Evolutionary conservation across 2,113 vertebrate species (phyloP).

Genomic region (cattle (Bos taurus)): DNA sequence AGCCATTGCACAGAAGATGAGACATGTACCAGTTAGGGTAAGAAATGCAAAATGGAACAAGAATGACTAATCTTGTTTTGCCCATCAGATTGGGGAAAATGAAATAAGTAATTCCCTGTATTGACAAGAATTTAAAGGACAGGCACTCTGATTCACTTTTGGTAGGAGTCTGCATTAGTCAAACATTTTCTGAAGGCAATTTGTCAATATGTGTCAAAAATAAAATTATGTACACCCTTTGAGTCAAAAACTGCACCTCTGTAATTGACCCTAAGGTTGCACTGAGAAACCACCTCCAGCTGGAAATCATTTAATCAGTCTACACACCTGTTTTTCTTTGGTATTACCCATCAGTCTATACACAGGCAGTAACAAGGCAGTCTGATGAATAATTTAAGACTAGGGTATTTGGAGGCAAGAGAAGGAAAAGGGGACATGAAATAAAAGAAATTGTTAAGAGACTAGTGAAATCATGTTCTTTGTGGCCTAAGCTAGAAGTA

Average conservation of each 20-base stretch:
- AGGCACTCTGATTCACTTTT: not conserved
- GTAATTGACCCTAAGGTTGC: not conserved
- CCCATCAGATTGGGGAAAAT: not conserved
- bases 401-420: not conserved
- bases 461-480: not conserved
- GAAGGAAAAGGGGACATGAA: not conserved
- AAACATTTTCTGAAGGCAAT: not conserved
- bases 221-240: not conserved
- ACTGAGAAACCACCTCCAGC: not conserved
- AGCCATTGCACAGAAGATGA: not conserved
- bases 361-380: not conserved
- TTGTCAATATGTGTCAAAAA: not conserved
- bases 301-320: slow-evolving; percentile 4
- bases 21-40: not conserved
- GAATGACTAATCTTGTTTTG: not conserved
- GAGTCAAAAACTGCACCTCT: not conserved
- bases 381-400: not conserved
- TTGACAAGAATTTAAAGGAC: not conserved
- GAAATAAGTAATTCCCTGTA: not conserved
- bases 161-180: not conserved
- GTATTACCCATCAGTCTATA: not conserved
- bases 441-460: not conserved
- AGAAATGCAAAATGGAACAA: not conserved
- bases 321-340: not conserved
- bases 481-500: not conserved